Percentiles rank a stretch among this genome's conserved stretches.
Evolutionary conservation across 2,797 vertebrate species (phyloP).

Genomic region (Spinus pinus): DNA sequence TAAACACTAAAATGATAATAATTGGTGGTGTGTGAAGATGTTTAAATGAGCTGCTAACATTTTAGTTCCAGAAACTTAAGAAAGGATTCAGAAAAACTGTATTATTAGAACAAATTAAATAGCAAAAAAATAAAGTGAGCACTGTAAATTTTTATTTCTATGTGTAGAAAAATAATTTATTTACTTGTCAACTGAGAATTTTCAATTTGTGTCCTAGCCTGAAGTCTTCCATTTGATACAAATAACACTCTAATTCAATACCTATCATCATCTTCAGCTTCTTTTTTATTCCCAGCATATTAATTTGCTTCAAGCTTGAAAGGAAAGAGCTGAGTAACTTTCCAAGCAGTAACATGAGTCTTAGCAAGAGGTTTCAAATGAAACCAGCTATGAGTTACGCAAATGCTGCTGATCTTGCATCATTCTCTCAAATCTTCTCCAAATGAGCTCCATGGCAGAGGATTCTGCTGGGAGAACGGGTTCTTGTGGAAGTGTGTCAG

Average conservation of each 20-base stretch:
- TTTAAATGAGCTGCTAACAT: neutral
- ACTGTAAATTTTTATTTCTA: slow-evolving; percentile 30
- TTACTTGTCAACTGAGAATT: neutral
- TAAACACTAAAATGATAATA: neutral
- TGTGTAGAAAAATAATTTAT: neutral
- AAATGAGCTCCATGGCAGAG: slow-evolving; percentile 89
- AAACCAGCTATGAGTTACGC: slow-evolving; percentile 86
- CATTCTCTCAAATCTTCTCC: slow-evolving; percentile 89
- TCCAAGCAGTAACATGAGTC: slow-evolving; percentile 83
- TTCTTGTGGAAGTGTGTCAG: slow-evolving; percentile 58
- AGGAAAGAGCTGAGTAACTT: slow-evolving; percentile 49
- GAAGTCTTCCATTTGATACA: neutral
- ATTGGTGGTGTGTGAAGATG: neutral
- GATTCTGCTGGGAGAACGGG: slow-evolving; percentile 53
- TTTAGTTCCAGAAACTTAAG: neutral
- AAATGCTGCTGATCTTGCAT: slow-evolving; percentile 90
- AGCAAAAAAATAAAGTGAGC: slow-evolving; percentile 14
- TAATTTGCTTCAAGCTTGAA: neutral
- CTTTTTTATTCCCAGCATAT: neutral
- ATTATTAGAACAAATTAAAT: neutral
- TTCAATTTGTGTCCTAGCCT: neutral
- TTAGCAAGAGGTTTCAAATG: slow-evolving; percentile 84
- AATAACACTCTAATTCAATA: neutral
- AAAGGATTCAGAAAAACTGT: neutral
- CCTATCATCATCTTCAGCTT: neutral